These are phyloP conservation scores for Cynodonichthys magdalenae DNA, from an alignment of 2,797 vertebrate species.

Conservation along the genomic window DNA sequence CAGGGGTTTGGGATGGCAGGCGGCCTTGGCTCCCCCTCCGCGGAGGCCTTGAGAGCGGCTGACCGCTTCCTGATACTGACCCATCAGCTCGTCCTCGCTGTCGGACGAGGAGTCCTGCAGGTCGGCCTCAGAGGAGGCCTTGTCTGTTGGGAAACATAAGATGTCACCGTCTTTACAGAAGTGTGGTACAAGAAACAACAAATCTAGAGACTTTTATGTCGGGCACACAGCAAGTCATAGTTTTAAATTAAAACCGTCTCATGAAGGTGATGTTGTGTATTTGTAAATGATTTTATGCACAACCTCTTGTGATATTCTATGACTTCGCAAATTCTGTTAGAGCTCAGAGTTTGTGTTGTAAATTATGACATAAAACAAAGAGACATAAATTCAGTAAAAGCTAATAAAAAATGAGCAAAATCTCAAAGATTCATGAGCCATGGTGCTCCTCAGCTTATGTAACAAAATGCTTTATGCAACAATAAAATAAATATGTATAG, in stretches of 20 bases:
- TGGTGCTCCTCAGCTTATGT: slow-evolving; percentile 21
- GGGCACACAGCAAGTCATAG: no score
- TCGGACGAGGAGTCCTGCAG: slow-evolving; percentile 92
- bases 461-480: slow-evolving; percentile 23
- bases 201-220: slow-evolving; percentile 3
- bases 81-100: slow-evolving; percentile 94
- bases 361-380: neutral
- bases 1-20: slow-evolving; percentile 72
- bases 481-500: slow-evolving; percentile 7
- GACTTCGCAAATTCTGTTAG: no score
- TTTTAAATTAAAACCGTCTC: no score
- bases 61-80: slow-evolving; percentile 94
- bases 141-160: slow-evolving; percentile 78
- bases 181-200: slow-evolving; percentile 13
- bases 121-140: slow-evolving; percentile 85
- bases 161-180: neutral
- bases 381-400: no score
- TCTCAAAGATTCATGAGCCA: slow-evolving; percentile 6
- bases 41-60: slow-evolving; percentile 88
- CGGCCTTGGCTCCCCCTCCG: slow-evolving; percentile 68
- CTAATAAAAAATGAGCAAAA: neutral
- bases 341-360: neutral
- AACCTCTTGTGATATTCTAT: no score
- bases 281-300: no score
- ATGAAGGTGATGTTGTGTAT: no score